A percentile compares a stretch with the other conserved stretches of the same genome.
Conservation (phyloP, 1,140 invertebrate species). For the Drosophila bipectinata region DNA sequence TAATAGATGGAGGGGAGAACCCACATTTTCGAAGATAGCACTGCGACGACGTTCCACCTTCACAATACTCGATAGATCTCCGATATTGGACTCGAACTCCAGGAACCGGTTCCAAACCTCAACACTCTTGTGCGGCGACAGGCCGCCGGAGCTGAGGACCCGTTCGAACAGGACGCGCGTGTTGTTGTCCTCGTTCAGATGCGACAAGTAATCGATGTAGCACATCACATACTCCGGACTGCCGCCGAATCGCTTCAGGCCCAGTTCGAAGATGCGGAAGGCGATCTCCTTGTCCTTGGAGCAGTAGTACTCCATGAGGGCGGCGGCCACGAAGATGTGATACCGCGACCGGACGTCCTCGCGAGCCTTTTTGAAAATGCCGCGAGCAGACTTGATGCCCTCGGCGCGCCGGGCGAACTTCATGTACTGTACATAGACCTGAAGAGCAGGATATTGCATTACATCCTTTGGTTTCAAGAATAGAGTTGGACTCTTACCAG, state of each 20-base stretch:
- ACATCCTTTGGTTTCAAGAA: neutral
- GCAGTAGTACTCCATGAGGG: slow-evolving; percentile 99
- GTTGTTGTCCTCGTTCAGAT: slow-evolving; percentile 99
- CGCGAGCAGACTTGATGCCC: slow-evolving; percentile 97
- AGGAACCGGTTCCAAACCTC: slow-evolving; percentile 99
- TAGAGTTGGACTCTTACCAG: slow-evolving; percentile 87
- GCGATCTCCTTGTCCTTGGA: slow-evolving; percentile 99
- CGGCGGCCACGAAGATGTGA: slow-evolving; percentile 98
- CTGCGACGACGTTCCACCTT: slow-evolving; percentile 98
- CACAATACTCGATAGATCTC: slow-evolving; percentile 98
- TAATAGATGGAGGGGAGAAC: neutral
- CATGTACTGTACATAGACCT: slow-evolving; percentile 99
- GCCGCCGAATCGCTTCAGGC: slow-evolving; percentile 97
- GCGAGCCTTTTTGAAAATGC: slow-evolving; percentile 97
- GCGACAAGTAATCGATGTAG: slow-evolving; percentile 98
- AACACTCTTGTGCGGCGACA: slow-evolving; percentile 96
- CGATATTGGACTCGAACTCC: slow-evolving; percentile 99
- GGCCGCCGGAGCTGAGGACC: slow-evolving; percentile 96
- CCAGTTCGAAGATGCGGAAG: slow-evolving; percentile 98
- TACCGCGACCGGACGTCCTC: slow-evolving; percentile 94
- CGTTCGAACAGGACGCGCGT: slow-evolving; percentile 98
- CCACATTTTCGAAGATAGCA: slow-evolving; percentile 95
- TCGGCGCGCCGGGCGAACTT: slow-evolving; percentile 98
- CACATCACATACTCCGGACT: slow-evolving; percentile 97
- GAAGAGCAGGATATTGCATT: neutral